These are phyloP conservation scores for Gastrophysa polygoni DNA, from an alignment of 2,888 invertebrate genomes.

Conservation along the genomic window DNA sequence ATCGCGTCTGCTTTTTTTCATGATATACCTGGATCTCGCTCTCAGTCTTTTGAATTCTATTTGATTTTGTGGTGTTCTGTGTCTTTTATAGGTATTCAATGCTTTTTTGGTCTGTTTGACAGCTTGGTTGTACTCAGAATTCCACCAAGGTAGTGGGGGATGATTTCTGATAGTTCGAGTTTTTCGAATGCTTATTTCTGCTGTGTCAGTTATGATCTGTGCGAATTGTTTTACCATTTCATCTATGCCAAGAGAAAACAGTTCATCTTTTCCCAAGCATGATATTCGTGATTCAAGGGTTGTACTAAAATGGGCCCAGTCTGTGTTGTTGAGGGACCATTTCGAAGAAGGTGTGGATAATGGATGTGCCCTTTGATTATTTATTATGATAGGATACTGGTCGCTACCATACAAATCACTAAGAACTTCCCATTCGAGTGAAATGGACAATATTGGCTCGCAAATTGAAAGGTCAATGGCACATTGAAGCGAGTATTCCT, in stretches of 20 bases:
- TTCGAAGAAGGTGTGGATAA: neutral
- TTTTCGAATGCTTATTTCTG: slow-evolving; percentile 5
- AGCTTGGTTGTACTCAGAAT: slow-evolving; percentile 2
- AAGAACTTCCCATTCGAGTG: slow-evolving; percentile 6
- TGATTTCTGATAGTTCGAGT: no score
- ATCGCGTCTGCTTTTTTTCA: neutral
- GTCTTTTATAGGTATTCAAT: slow-evolving; percentile 5
- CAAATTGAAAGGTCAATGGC: slow-evolving; percentile 6
- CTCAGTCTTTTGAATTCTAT: neutral
- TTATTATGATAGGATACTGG: slow-evolving; percentile 3
- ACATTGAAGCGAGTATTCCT: neutral
- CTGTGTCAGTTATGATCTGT: slow-evolving; percentile 1
- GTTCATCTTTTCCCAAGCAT: neutral
- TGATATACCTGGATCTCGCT: neutral
- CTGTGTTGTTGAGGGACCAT: neutral
- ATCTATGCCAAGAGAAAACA: slow-evolving; percentile 2
- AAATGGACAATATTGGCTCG: slow-evolving; percentile 3
- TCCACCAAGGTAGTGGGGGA: slow-evolving; percentile 6
- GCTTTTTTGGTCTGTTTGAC: slow-evolving; percentile 1
- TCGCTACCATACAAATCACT: slow-evolving; percentile 2
- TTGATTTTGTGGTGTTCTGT: slow-evolving; percentile 8
- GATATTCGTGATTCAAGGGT: slow-evolving; percentile 9
- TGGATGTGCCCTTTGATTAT: slow-evolving; percentile 2
- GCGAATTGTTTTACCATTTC: slow-evolving; percentile 7
- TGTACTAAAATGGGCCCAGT: neutral